Percentiles rank a stretch among this genome's conserved stretches.
phyloP scores from a whole-genome alignment of 2,888 invertebrate genomes.

The Nephrotoma appendiculata region DNA sequence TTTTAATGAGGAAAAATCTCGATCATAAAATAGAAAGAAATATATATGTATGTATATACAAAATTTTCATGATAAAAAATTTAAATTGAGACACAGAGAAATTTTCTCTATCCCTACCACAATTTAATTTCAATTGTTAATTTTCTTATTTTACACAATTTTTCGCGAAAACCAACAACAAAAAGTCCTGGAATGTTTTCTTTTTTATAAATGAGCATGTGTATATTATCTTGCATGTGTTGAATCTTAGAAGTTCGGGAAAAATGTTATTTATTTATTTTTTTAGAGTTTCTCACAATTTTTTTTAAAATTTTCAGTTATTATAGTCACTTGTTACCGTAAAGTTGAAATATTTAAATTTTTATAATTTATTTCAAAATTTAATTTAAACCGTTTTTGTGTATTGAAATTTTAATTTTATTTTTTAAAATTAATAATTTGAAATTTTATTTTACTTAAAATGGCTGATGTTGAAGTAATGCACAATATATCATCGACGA shows the following conservation, averaged over 20 bases:
- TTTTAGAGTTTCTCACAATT: background rate
- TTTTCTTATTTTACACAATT: background rate
- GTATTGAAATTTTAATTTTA: background rate
- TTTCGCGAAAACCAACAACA: background rate
- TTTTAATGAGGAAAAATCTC: constrained; percentile 3
- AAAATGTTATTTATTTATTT: background rate
- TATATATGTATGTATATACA: too few species aligned
- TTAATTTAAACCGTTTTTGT: background rate
- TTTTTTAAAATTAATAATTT: background rate
- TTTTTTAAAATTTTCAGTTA: background rate
- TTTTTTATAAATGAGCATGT: background rate
- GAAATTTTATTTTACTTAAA: constrained; percentile 18
- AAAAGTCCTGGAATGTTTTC: background rate
- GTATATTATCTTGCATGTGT: background rate
- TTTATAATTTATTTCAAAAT: background rate
- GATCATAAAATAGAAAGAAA: background rate
- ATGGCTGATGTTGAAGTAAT: constrained; percentile 89
- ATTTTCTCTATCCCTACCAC: constrained; percentile 1
- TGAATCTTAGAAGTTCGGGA: constrained; percentile 4
- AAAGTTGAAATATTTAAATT: background rate
- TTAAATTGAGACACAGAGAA: background rate
- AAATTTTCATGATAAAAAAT: background rate
- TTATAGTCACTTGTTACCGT: background rate
- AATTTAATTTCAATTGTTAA: background rate
- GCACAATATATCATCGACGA: constrained; percentile 52